Evolutionary conservation across 1,140 invertebrate species (phyloP).

Genomic region (Aricia agestis): DNA sequence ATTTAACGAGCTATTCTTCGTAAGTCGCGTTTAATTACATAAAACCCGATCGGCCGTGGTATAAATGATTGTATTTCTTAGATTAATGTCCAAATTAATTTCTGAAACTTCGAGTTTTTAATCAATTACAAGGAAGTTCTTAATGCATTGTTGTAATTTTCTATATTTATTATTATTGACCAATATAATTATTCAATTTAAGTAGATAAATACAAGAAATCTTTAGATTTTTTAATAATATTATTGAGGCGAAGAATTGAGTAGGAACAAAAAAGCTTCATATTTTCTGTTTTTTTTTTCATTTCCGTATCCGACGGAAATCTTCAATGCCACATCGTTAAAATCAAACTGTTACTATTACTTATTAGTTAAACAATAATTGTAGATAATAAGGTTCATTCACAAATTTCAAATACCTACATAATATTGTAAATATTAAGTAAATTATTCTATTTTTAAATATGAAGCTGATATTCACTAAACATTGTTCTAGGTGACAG

Average conservation of each 20-base stretch:
- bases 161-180: too few species aligned
- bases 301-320: too few species aligned
- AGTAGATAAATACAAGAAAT: too few species aligned
- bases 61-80: constrained; percentile 34
- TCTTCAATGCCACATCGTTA: background rate
- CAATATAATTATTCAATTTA: too few species aligned
- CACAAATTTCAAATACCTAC: constrained; percentile 15
- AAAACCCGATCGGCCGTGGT: constrained; percentile 39
- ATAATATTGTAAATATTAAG: constrained; percentile 14
- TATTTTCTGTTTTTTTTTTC: too few species aligned
- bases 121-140: too few species aligned
- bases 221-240: too few species aligned
- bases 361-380: background rate
- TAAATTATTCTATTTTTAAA: constrained; percentile 11
- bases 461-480: constrained; percentile 1
- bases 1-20: constrained; percentile 54
- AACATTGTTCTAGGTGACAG: background rate
- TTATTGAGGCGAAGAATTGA: too few species aligned
- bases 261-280: too few species aligned
- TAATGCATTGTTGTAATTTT: too few species aligned
- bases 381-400: background rate
- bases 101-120: too few species aligned
- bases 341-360: background rate
- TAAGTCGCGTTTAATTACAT: constrained; percentile 53
- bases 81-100: background rate